Conservation (phyloP, 2,888 invertebrate species). For the Rotaria magnacalcarata region DNA sequence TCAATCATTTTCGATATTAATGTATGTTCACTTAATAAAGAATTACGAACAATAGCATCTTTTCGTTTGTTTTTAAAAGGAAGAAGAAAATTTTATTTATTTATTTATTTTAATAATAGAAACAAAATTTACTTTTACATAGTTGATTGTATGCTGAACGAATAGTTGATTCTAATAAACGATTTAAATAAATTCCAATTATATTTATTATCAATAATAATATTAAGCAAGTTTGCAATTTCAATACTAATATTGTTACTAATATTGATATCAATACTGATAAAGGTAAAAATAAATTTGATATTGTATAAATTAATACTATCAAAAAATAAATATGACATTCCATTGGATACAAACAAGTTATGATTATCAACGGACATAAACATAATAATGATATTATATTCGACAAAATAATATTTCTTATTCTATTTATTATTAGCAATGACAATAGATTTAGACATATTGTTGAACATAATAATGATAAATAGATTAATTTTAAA, state of each 20-base stretch:
- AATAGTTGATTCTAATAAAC: neutral
- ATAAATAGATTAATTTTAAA: neutral
- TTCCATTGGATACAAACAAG: neutral
- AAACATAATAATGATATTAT: neutral
- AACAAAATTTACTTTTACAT: slow-evolving; percentile 12
- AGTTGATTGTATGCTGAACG: slow-evolving; percentile 4
- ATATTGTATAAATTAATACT: slow-evolving; percentile 9
- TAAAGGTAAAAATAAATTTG: neutral
- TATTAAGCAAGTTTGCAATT: neutral
- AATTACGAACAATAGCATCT: neutral
- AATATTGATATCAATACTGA: neutral
- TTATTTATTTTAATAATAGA: neutral
- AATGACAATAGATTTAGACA: neutral
- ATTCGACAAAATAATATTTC: neutral
- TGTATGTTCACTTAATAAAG: slow-evolving; percentile 1
- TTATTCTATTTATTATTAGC: neutral
- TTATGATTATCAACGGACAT: neutral
- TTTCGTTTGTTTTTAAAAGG: no score
- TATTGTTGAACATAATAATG: neutral
- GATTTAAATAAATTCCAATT: slow-evolving; percentile 19
- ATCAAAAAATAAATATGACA: neutral
- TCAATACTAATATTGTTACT: neutral
- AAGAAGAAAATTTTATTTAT: neutral
- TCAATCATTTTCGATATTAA: slow-evolving; percentile 33
- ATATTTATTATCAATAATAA: neutral